These are phyloP conservation scores for Heliconius ismenius DNA, from an alignment of 2,888 invertebrate genomes.

Conservation along the genomic window DNA sequence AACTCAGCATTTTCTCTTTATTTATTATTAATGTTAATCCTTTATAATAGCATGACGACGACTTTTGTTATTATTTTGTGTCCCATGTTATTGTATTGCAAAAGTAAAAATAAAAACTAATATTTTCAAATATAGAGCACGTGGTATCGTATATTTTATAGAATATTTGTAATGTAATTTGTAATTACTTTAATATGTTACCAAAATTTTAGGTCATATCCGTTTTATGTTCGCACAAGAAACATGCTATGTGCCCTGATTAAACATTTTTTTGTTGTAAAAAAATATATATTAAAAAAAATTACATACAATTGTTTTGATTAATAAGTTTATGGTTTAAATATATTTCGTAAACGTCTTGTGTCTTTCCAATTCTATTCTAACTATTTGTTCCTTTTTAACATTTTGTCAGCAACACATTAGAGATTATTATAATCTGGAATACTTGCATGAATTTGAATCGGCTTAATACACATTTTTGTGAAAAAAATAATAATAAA, in stretches of 20 bases:
- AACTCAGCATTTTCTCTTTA: constrained; percentile 39
- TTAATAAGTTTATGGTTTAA: neutral
- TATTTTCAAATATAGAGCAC: neutral
- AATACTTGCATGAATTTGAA: neutral
- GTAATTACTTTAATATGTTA: constrained; percentile 54
- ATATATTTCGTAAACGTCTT: neutral
- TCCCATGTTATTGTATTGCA: neutral
- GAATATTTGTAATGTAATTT: neutral
- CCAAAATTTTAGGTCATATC: constrained; percentile 60
- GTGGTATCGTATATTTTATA: neutral
- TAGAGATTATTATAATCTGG: too few relatives aligned
- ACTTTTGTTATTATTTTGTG: constrained; percentile 4
- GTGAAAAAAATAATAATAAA: neutral
- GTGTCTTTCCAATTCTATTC: neutral
- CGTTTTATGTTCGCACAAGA: constrained; percentile 37
- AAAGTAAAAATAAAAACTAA: constrained; percentile 6
- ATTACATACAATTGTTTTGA: neutral
- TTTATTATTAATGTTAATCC: constrained; percentile 29
- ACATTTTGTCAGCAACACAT: neutral
- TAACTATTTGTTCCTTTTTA: neutral
- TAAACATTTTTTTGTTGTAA: neutral
- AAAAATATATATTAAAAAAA: neutral
- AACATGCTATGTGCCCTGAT: neutral
- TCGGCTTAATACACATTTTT: neutral
- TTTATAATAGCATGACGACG: neutral